Base-by-base conservation (phyloP, 2,113 vertebrate species). In the Cyprinodon brontotheroides region DNA sequence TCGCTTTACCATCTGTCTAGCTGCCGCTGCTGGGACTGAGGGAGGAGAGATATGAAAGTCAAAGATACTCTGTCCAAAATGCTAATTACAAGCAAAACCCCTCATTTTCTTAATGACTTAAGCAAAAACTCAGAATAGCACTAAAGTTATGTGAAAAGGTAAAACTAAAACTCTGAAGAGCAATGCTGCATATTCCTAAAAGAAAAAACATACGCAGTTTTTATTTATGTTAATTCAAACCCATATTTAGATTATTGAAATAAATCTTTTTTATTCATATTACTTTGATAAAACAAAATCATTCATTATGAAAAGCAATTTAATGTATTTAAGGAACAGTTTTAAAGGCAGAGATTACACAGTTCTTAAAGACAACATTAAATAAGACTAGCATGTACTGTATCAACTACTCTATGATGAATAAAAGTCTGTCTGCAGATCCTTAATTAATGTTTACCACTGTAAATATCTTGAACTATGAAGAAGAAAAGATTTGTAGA, bases 1-100 rank as follows among this genome's bases (percentile, higher is more conserved):
- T 70, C 68, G 11, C 64, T 70, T 66, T 59, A 72, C 84, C 87
- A 87, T 87, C 87, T 87, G 87, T 70, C 72, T 61, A 68, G 40
- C 70, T 17, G 79, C 64, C 61, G 78, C 74, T 41, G 73, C 73
- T 60, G 74, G 84, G 65, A 75, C 37, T 5, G 3, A 41, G 61
- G 60, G 38, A 37, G 29, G 41, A 11, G 12, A 37, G 4, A 8
- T 14, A 22, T 53, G 20, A 74, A 65, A 59, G 43, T 38, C 3
- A 3, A 57, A 0, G 37, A 15, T 3, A 57, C 15, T 77, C 66
- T 63, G 40, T 50, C 13, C 36, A 75, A 41, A 68, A 75, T 41
- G 17, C 14, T 57, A 60, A 70, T 70, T 70, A 57, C 38, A 0
- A n/a, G 4, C 22, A 17, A n/a, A 67, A 65, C 43, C 0, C 12